These are phyloP conservation scores for Tamias sibiricus DNA, from an alignment of 2,113 vertebrate species.

Conservation along the genomic window DNA sequence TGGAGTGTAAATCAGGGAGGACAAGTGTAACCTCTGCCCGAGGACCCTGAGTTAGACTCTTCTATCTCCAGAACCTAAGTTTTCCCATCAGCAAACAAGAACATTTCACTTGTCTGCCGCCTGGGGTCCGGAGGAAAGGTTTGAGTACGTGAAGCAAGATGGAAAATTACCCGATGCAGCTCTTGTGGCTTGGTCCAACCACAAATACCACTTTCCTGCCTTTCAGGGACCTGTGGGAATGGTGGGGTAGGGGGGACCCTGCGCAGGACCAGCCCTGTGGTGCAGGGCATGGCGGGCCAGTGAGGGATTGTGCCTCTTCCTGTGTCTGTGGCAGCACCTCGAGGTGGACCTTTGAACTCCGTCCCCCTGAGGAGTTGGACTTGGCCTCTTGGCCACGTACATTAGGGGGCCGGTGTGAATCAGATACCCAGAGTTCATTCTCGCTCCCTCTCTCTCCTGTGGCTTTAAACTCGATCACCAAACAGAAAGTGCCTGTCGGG, in stretches of 20 bases:
- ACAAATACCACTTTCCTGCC: neutral
- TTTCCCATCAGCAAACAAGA: neutral
- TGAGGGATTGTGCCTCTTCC: neutral
- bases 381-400: neutral
- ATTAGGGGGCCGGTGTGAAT: neutral
- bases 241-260: neutral
- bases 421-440: neutral
- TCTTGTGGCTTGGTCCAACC: neutral
- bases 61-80: neutral
- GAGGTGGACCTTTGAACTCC: neutral
- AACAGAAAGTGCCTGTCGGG: conserved; percentile 27
- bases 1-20: neutral
- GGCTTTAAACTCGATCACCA: neutral
- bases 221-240: neutral
- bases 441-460: neutral
- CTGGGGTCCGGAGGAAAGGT: neutral
- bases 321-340: neutral
- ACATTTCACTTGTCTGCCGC: neutral
- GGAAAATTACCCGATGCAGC: conserved; percentile 16
- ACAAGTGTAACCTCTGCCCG: neutral
- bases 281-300: neutral
- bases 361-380: neutral
- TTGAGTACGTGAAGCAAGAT: neutral
- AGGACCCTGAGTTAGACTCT: neutral
- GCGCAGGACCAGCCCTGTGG: neutral